Conservation (phyloP, 2,888 invertebrate genomes). For the Catocala nupta region DNA sequence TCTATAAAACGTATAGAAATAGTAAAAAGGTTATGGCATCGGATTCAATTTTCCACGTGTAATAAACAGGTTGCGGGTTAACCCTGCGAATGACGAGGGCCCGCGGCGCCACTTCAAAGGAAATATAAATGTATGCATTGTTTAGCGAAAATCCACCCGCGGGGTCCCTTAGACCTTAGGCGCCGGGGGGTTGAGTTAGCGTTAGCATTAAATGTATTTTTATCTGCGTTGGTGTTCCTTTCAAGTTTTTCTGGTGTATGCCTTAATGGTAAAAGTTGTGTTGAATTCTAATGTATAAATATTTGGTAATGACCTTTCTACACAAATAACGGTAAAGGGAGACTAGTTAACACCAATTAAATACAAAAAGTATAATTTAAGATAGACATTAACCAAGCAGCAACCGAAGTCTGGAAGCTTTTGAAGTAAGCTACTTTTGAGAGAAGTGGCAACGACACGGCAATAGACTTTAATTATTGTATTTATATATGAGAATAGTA, state of each 20-base stretch:
- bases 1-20: constrained; percentile 36
- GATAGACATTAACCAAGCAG: too few relatives aligned
- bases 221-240: constrained; percentile 16
- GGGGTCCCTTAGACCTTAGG: constrained; percentile 66
- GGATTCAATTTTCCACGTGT: constrained; percentile 73
- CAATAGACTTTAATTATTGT: too few relatives aligned
- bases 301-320: too few relatives aligned
- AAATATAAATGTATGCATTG: constrained; percentile 85
- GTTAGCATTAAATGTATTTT: constrained; percentile 37
- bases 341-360: too few relatives aligned
- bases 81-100: constrained; percentile 81
- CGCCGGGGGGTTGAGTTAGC: constrained; percentile 53
- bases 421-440: too few relatives aligned
- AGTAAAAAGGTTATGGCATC: constrained; percentile 43
- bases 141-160: constrained; percentile 79
- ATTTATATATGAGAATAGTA: too few relatives aligned
- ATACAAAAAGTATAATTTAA: too few relatives aligned
- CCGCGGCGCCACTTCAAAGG: constrained; percentile 83
- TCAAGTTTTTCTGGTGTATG: background rate
- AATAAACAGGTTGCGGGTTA: constrained; percentile 75
- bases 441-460: too few relatives aligned
- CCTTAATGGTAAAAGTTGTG: background rate
- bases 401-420: too few relatives aligned
- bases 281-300: too few relatives aligned
- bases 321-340: too few relatives aligned